Percentiles rank a stretch among this genome's conserved stretches.
Conservation (phyloP, 1,140 invertebrate genomes). For the Euschistus heros region DNA sequence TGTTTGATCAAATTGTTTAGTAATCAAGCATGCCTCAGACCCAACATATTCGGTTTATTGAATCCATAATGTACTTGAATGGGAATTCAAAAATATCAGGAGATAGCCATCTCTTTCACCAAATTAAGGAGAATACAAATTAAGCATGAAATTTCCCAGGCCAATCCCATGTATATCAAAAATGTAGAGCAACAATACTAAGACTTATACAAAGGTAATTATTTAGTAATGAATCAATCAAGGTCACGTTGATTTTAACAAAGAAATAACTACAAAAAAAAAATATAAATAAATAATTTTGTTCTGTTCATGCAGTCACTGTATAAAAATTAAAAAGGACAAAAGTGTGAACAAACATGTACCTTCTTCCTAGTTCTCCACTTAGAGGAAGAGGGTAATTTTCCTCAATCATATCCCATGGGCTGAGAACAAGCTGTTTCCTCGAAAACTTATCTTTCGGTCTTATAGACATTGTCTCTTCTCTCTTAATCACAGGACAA, state of each 20-base stretch:
- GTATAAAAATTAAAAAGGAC: background rate
- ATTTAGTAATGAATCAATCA: background rate
- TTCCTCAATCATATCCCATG: slow-evolving; percentile 75
- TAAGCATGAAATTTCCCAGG: no score
- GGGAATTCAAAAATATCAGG: no score
- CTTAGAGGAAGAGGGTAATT: slow-evolving; percentile 69
- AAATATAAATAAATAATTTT: background rate
- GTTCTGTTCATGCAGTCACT: background rate
- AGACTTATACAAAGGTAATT: background rate
- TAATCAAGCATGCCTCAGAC: no score
- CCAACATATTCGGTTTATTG: no score
- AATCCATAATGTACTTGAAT: no score
- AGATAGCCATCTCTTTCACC: no score
- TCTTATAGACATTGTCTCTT: slow-evolving; percentile 28
- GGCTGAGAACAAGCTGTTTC: slow-evolving; percentile 65
- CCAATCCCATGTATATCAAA: no score
- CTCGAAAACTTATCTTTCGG: slow-evolving; percentile 61
- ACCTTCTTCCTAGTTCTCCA: background rate
- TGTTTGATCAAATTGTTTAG: no score
- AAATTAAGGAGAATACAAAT: no score
- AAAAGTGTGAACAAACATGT: background rate
- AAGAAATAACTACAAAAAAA: background rate
- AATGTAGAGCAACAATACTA: background rate
- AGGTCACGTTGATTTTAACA: background rate
- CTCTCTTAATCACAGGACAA: no score